A percentile compares a stretch with the other conserved stretches of the same genome.
These are phyloP conservation scores for Arenaria interpres DNA, from an alignment of 2,113 vertebrate species.

Conservation along the genomic window DNA sequence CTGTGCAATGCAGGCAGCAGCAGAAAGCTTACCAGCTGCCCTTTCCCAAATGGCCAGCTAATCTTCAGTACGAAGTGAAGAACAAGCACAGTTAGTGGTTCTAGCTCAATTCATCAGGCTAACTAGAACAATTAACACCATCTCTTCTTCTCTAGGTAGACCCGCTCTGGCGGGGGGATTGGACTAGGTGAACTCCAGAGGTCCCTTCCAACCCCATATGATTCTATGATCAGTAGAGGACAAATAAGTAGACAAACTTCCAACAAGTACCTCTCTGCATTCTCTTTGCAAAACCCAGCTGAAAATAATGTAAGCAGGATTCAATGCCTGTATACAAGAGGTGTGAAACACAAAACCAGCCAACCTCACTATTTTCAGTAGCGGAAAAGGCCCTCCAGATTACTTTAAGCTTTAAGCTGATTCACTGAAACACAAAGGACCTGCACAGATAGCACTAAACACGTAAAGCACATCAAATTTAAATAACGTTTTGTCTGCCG, in stretches of 20 bases:
- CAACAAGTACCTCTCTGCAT: neutral
- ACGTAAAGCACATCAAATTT: neutral
- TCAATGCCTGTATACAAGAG: neutral
- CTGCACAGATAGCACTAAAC: neutral
- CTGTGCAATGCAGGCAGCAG: neutral
- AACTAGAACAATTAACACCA: neutral
- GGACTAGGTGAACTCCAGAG: too few species aligned
- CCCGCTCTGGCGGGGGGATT: too few species aligned
- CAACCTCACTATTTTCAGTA: neutral
- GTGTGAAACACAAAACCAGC: neutral
- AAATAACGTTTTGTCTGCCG: neutral
- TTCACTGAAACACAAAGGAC: neutral
- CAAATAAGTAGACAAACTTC: neutral
- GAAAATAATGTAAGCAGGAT: neutral
- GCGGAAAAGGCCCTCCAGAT: neutral
- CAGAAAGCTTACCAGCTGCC: neutral
- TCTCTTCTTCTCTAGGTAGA: neutral
- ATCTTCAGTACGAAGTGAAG: neutral
- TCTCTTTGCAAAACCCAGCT: neutral
- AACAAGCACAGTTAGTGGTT: neutral
- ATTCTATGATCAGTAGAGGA: neutral
- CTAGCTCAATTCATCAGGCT: neutral
- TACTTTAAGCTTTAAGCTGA: neutral
- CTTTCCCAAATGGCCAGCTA: neutral
- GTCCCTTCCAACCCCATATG: too few species aligned